Evolutionary conservation across 2,888 invertebrate species (phyloP).

Genomic region (Agrochola macilenta): DNA sequence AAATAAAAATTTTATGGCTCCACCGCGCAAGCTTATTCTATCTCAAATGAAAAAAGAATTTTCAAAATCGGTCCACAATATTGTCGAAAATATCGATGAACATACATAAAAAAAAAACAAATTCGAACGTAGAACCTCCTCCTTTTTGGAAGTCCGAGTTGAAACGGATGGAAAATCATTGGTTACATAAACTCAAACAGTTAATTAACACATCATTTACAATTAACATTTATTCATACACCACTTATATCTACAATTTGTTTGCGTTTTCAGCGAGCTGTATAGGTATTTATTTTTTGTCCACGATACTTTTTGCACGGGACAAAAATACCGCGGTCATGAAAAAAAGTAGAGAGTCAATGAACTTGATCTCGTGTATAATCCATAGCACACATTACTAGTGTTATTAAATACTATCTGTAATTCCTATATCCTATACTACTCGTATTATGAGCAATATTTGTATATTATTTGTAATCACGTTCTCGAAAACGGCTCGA

Average conservation of each 20-base stretch:
- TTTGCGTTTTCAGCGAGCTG: conserved; percentile 51
- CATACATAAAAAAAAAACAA: too few relatives aligned
- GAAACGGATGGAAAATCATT: conserved; percentile 4
- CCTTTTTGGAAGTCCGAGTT: conserved; percentile 15
- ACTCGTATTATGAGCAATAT: too few relatives aligned
- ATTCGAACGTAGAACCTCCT: too few relatives aligned
- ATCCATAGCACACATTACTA: conserved; percentile 35
- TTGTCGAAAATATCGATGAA: too few relatives aligned
- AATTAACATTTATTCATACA: conserved; percentile 19
- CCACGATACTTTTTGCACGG: conserved; percentile 62
- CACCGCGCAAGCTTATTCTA: too few relatives aligned
- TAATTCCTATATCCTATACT: neutral
- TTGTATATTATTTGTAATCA: too few relatives aligned
- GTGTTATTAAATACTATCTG: conserved; percentile 25
- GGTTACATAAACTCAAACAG: neutral
- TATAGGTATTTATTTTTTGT: conserved; percentile 51
- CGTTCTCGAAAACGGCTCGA: too few relatives aligned
- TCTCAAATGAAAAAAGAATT: too few relatives aligned
- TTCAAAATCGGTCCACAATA: too few relatives aligned
- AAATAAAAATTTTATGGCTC: too few relatives aligned
- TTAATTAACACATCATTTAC: neutral
- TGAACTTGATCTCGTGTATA: conserved; percentile 61
- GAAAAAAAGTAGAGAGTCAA: conserved; percentile 60
- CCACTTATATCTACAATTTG: conserved; percentile 18
- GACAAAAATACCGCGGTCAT: conserved; percentile 63